Evolutionary conservation across 2,888 invertebrate genomes (phyloP), one percentile per base, ranked within the genome.

Genomic region (Luperina nickerlii): DNA sequence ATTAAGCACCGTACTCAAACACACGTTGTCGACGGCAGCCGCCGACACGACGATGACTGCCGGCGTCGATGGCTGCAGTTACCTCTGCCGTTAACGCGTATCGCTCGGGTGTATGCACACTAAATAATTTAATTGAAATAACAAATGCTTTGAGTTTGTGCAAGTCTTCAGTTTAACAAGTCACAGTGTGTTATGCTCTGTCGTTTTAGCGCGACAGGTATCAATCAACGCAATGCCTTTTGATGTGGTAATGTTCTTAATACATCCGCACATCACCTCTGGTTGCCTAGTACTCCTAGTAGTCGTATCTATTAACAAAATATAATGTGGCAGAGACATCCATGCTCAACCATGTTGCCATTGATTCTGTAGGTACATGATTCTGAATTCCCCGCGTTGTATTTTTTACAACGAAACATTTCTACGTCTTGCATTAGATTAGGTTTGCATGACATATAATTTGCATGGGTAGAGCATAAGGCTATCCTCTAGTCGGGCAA

Each of bases 231-330:
- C 48, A 57, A 48, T 76, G 76, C 74, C 87, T 85, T 85, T 87
- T 85, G 85, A 85, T 87, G 85, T 87, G 87, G 84, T 76, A 27
- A 76, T 65, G 65, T 74, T 60, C 79, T 62, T 84, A 84, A 84
- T 84, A 74, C 79, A 79, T 69, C 13, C 62, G 51, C 67, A 74
- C 11, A n/a, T 38, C 18, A n/a, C 18, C 15, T 18, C 63, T 9
- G 84, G 84, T 62, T 66, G 54, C 57, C 68, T 57, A 27, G 66
- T 60, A 51, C 0, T n/a, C 54, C 68, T 48, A 27, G 66, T 60
- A 51, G 1, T n/a, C 20, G 11, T 84, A 27, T 62, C 63, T 79
- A 45, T 38, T 76, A 77, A 68, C 67, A 54, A 45, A 45, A 27
- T 57, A 9, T 24, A 24, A 3, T 24, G 24, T 24, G 57, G 2